Evolutionary conservation across 2,888 invertebrate species (phyloP), one percentile per base, ranked within the genome.

Genomic region (Candidula unifasciata): DNA sequence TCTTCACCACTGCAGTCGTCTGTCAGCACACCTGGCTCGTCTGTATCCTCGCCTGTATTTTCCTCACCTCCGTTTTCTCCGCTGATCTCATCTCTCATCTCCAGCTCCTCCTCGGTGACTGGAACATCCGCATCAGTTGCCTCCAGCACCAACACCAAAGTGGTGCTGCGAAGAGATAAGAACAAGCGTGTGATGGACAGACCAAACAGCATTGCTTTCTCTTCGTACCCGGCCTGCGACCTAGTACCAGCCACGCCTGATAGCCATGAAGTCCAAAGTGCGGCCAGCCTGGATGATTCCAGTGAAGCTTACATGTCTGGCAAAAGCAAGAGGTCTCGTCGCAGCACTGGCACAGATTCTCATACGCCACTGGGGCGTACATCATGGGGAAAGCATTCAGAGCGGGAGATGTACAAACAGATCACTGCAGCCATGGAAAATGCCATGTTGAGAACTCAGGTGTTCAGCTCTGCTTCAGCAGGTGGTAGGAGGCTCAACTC

Each of bases 181-280:
- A 90, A 90, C 68, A 92, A 92, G 85, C 88, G 91, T 68, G 89
- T 90, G 18, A 85, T 90, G 76, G 91, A 91, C 69, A 87, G 93
- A 82, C 93, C 93, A 30, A 92, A 92, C 88, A 93, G 92, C 89
- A 93, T 93, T 88, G 93, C 93, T 35, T 93, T 93, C 87, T 93
- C 93, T 21, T 89, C 91, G 78, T 92, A 92, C 82, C 93, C 92
- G 35, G 90, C 90, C 30, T 92, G 91, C 88, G 92, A 93, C 87
- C 86, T 92, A 33, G 80, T 84, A 0, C 73, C 83, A 5, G 33
- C 6, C 13, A 90, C 90, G 5, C 87, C 90, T 5, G 91, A 90
- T 73, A 88, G 88, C 86, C 88, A 88, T 76, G 89, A 89, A 54
- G 90, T 89, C 18, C 64, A 57, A 13, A 86, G 90, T 77, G 89